Conservation (phyloP, 2,888 invertebrate genomes). For the Deilephila elpenor region DNA sequence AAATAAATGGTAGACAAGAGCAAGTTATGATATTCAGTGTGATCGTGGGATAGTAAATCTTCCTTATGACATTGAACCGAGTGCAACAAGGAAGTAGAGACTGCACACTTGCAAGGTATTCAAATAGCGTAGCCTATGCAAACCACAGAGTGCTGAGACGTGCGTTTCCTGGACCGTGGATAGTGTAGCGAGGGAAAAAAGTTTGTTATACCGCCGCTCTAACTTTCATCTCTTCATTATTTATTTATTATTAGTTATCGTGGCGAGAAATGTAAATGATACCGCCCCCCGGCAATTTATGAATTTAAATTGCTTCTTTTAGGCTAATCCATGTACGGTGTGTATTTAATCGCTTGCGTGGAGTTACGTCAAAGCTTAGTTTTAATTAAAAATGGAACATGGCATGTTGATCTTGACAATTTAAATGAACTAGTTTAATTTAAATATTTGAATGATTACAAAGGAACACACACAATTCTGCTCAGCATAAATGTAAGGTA, state of each 20-base stretch:
- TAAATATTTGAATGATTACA: not conserved
- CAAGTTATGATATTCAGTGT: conserved; percentile 18
- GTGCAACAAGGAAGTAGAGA: conserved; percentile 12
- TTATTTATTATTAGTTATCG: conserved; percentile 1
- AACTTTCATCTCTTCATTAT: not conserved
- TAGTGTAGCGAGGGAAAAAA: conserved; percentile 29
- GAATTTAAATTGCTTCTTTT: conserved; percentile 3
- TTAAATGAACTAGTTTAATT: too few species aligned
- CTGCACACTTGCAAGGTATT: conserved; percentile 8
- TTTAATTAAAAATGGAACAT: not conserved
- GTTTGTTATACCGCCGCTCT: not conserved
- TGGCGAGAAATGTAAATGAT: not conserved
- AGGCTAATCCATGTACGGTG: not conserved
- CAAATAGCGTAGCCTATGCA: conserved; percentile 30
- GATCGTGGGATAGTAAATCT: conserved; percentile 25
- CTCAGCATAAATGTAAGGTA: not conserved
- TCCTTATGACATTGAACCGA: conserved; percentile 19
- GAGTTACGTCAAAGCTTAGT: not conserved
- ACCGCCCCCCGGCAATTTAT: not conserved
- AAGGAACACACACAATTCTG: not conserved
- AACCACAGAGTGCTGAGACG: conserved; percentile 30
- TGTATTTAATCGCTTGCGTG: not conserved
- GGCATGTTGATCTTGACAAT: too few species aligned
- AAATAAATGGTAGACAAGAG: conserved; percentile 12
- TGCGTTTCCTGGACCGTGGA: conserved; percentile 11